These are phyloP conservation scores for Nematolebias whitei DNA, from an alignment of 2,113 vertebrate genomes.

Conservation along the genomic window DNA sequence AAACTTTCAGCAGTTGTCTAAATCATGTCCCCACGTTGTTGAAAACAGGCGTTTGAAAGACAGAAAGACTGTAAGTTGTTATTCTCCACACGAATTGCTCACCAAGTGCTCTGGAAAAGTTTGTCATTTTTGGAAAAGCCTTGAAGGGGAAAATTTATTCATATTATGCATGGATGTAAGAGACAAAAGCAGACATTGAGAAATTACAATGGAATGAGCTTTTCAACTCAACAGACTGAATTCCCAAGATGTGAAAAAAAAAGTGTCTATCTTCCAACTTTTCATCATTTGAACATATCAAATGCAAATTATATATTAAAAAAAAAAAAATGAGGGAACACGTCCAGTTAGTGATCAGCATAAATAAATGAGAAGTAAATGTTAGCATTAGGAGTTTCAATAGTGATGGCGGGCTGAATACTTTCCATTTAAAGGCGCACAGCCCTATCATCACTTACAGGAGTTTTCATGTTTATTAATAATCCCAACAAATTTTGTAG, in stretches of 20 bases:
- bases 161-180: slow-evolving; percentile 49
- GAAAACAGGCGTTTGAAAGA: slow-evolving; percentile 53
- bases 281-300: slow-evolving; percentile 54
- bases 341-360: slow-evolving; percentile 67
- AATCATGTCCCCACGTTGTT: slow-evolving; percentile 49
- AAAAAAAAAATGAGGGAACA: neutral
- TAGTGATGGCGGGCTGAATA: slow-evolving; percentile 40
- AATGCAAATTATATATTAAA: slow-evolving; percentile 31
- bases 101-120: slow-evolving; percentile 44
- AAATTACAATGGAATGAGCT: slow-evolving; percentile 51
- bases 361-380: slow-evolving; percentile 72
- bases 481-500: slow-evolving; percentile 45
- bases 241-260: slow-evolving; percentile 46
- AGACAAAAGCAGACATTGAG: slow-evolving; percentile 41
- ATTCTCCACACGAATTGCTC: slow-evolving; percentile 46
- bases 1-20: slow-evolving; percentile 62
- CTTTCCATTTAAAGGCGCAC: slow-evolving; percentile 68
- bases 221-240: slow-evolving; percentile 37
- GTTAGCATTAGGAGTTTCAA: slow-evolving; percentile 49
- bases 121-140: slow-evolving; percentile 58
- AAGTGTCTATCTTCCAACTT: slow-evolving; percentile 48
- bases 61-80: slow-evolving; percentile 60
- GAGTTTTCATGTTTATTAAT: slow-evolving; percentile 55
- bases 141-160: slow-evolving; percentile 58
- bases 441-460: slow-evolving; percentile 54